Conservation (phyloP, 2,113 vertebrate species). For the Paramormyrops kingsleyae region DNA sequence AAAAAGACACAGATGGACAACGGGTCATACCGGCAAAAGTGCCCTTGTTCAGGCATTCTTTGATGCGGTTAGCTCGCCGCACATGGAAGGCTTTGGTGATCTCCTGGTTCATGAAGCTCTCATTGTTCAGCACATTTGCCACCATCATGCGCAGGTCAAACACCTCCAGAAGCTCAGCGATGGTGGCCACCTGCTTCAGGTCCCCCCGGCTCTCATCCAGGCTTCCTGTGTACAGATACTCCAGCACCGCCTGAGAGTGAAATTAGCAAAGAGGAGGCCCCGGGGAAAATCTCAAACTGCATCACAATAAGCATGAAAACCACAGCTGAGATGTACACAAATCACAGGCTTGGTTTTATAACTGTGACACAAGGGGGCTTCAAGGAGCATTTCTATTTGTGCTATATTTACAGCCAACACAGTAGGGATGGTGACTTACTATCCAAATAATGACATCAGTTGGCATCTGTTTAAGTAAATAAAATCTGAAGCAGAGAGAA, state of each 20-base stretch:
- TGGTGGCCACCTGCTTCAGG: conserved; percentile 79
- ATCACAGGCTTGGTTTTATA: not conserved
- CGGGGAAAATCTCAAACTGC: not conserved
- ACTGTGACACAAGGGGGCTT: not conserved
- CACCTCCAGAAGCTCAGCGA: conserved; percentile 80
- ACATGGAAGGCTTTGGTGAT: conserved; percentile 90
- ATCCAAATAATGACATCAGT: not conserved
- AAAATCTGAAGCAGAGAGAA: not conserved
- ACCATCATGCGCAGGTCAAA: conserved; percentile 90
- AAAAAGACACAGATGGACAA: not conserved
- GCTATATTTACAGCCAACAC: not conserved
- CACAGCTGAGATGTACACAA: not conserved
- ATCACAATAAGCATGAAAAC: not conserved
- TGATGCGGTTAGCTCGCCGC: conserved; percentile 83
- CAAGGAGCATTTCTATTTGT: not conserved
- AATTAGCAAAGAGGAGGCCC: not conserved
- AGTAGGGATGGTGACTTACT: not conserved
- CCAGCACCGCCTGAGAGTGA: conserved; percentile 63
- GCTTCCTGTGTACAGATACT: conserved; percentile 77
- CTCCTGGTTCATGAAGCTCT: conserved; percentile 92
- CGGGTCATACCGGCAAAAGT: conserved; percentile 73
- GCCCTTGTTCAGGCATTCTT: conserved; percentile 78
- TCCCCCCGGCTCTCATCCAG: conserved; percentile 67
- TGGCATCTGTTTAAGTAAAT: not conserved
- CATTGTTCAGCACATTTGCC: conserved; percentile 79